Evolutionary conservation across 1,140 invertebrate genomes (phyloP).

Genomic region (Micrasema minimum): DNA sequence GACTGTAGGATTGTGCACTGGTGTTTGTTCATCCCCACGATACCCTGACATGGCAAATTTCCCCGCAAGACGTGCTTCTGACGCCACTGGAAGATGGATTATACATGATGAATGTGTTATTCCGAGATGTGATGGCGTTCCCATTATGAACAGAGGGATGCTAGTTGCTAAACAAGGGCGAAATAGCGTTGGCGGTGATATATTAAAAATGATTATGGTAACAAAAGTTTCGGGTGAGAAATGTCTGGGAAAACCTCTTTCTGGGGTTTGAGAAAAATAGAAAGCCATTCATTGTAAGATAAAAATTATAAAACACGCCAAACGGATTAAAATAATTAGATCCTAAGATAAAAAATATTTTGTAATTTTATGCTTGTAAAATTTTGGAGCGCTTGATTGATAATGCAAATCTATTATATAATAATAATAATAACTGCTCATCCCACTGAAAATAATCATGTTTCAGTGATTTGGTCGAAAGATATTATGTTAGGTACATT

Average conservation of each 20-base stretch:
- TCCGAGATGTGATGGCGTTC: conserved; percentile 1
- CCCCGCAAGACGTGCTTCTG: conserved; percentile 27
- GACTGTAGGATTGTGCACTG: neutral
- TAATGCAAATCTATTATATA: too few relatives aligned
- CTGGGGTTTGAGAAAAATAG: too few relatives aligned
- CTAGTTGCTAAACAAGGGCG: conserved; percentile 1
- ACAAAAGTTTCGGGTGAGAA: conserved; percentile 19
- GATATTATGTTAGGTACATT: too few relatives aligned
- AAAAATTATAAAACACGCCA: too few relatives aligned
- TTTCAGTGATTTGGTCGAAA: too few relatives aligned
- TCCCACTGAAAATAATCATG: too few relatives aligned
- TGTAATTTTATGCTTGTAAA: too few relatives aligned
- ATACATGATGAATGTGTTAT: conserved; percentile 25
- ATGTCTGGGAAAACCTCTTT: neutral
- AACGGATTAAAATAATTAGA: too few relatives aligned
- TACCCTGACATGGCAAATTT: conserved; percentile 22
- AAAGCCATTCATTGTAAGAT: too few relatives aligned
- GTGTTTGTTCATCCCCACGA: conserved; percentile 11
- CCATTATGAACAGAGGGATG: neutral
- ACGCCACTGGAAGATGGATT: conserved; percentile 31
- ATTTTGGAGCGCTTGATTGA: too few relatives aligned
- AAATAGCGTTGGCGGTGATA: conserved; percentile 12
- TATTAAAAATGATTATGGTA: conserved; percentile 20
- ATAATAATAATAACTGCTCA: too few relatives aligned
- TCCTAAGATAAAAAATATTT: too few relatives aligned